These are phyloP conservation scores for Hylyphantes graminicola DNA, from an alignment of 1,140 invertebrate species.

Conservation along the genomic window DNA sequence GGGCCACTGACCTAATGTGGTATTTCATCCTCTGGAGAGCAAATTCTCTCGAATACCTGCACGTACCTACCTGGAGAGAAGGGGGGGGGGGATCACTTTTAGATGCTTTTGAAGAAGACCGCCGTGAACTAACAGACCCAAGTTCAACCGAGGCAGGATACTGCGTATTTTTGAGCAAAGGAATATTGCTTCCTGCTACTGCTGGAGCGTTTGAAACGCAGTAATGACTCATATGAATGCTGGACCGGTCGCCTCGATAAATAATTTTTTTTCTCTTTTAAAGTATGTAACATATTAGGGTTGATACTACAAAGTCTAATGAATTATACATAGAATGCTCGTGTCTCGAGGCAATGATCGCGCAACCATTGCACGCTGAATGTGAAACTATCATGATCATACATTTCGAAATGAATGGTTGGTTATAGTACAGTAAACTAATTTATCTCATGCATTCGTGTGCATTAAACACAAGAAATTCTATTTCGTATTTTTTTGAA, in stretches of 20 bases:
- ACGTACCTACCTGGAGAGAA: slow-evolving; percentile 30
- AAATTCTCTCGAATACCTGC: slow-evolving; percentile 51
- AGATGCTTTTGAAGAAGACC: slow-evolving; percentile 54
- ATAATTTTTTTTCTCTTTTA: background rate
- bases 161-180: too few species aligned
- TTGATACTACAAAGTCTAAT: background rate
- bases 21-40: slow-evolving; percentile 47
- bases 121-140: slow-evolving; percentile 19
- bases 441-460: too few species aligned
- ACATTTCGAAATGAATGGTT: too few species aligned
- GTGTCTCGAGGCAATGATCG: background rate
- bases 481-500: too few species aligned
- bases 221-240: slow-evolving; percentile 23
- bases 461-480: too few species aligned
- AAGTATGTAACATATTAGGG: slow-evolving; percentile 22
- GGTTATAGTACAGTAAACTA: too few species aligned
- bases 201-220: background rate
- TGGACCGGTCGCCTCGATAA: slow-evolving; percentile 1
- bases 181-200: slow-evolving; percentile 9
- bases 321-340: slow-evolving; percentile 17
- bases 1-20: slow-evolving; percentile 54
- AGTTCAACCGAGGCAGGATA: slow-evolving; percentile 12
- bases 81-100: slow-evolving; percentile 13
- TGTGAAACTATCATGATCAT: too few species aligned
- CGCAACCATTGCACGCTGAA: background rate